A percentile compares a stretch with the other conserved stretches of the same genome.
phyloP scores from a whole-genome alignment of 2,797 vertebrate genomes.

The Neosilurus hyrtlii region DNA sequence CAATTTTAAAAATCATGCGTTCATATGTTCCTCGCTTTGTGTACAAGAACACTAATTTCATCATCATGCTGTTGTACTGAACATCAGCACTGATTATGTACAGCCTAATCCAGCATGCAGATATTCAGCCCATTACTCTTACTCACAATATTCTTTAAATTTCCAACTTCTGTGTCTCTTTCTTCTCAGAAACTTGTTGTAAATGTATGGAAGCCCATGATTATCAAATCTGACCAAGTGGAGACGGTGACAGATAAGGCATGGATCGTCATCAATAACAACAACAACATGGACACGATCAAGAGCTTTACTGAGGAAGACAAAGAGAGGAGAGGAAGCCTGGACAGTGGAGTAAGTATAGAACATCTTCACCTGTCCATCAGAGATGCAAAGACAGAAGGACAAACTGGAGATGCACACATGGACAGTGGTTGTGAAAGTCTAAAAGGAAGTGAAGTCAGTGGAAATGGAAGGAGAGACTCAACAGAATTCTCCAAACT shows the following conservation, averaged over 20 bases:
- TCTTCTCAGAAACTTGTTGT: constrained; percentile 64
- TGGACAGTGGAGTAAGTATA: constrained; percentile 69
- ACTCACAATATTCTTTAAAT: neutral
- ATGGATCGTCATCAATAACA: constrained; percentile 65
- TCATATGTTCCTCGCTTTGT: neutral
- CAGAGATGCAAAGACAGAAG: constrained; percentile 3
- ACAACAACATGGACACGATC: constrained; percentile 28
- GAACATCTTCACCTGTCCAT: constrained; percentile 34
- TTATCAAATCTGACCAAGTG: constrained; percentile 55
- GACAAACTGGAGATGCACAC: constrained; percentile 35
- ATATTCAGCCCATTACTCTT: neutral
- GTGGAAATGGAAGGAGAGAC: constrained; percentile 47
- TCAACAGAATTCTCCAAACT: constrained; percentile 56
- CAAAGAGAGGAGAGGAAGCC: constrained; percentile 62
- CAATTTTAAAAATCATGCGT: neutral
- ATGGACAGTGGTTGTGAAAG: constrained; percentile 77
- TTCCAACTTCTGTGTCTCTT: neutral
- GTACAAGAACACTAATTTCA: neutral
- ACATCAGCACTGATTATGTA: neutral
- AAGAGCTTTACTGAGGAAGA: constrained; percentile 45
- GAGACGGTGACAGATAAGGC: constrained; percentile 73
- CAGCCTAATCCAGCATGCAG: too few relatives aligned
- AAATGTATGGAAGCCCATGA: constrained; percentile 68
- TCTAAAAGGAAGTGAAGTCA: constrained; percentile 62
- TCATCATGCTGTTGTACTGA: neutral